Percentiles rank a stretch among this genome's conserved stretches.
Conservation (phyloP, 2,888 invertebrate species). For the Agriotes lineatus region DNA sequence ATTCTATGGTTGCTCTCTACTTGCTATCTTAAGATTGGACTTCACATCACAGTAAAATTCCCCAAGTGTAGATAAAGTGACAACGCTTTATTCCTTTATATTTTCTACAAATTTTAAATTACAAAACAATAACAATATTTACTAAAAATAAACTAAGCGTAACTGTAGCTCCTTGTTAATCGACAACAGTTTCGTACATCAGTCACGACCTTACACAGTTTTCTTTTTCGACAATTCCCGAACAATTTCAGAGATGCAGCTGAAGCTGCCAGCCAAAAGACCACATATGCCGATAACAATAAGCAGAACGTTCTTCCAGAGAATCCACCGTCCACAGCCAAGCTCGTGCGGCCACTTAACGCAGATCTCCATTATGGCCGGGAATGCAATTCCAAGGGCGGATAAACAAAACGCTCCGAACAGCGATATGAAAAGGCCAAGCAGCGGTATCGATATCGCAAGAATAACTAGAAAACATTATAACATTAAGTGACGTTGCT, state of each 20-base stretch:
- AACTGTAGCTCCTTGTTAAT: neutral
- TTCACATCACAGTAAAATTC: no score
- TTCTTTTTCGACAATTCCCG: neutral
- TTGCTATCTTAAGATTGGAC: no score
- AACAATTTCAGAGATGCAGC: conserved; percentile 28
- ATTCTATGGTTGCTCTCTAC: no score
- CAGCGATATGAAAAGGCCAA: conserved; percentile 81
- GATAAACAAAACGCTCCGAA: conserved; percentile 91
- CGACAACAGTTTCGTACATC: neutral
- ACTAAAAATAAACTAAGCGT: conserved; percentile 17
- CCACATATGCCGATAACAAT: conserved; percentile 75
- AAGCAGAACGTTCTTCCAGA: conserved; percentile 70
- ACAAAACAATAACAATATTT: conserved; percentile 24
- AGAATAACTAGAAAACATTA: conserved; percentile 74
- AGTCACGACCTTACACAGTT: neutral
- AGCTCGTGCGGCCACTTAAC: conserved; percentile 80
- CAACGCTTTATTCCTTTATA: no score
- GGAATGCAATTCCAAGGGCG: conserved; percentile 89
- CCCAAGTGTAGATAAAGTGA: no score
- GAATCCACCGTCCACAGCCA: conserved; percentile 64
- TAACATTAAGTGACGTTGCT: neutral
- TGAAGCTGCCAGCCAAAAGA: conserved; percentile 76
- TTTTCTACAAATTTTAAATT: conserved; percentile 20
- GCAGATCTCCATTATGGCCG: conserved; percentile 88
- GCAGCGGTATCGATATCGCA: conserved; percentile 77